Base-by-base conservation (phyloP, 2,797 vertebrate genomes). In the Gallinago solitaria region DNA sequence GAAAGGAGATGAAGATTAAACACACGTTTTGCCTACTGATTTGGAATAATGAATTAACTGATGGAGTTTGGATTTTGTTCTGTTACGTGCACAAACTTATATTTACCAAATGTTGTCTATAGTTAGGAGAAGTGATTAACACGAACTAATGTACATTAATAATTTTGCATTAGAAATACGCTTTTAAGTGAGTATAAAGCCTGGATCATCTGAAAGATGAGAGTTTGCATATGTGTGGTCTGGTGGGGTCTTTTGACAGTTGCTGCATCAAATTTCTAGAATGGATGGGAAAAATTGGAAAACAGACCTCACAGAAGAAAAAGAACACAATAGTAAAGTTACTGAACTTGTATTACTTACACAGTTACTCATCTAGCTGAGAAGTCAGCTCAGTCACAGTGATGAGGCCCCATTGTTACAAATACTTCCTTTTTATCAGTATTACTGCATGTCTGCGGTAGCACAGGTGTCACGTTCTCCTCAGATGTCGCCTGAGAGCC, bases 71-170 rank as follows among this genome's bases (percentile, higher is more conserved):
- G 30, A 47, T 25, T 94, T 87, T 89, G n/a, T 86, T 90, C 27
- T 76, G 43, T 90, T 97, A 96, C 92, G 89, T 95, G 95, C 95
- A 90, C 33, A 75, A 83, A 27, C 50, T 83, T 82, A 2, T 69
- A 24, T 88, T 94, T 87, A 43, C 48, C 61, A 75, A 54, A 68
- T 59, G 37, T 45, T 81, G 35, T 54, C 41, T 93, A n/a, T 57
- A 90, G 61, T 73, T 85, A 64, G 11, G 39, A 82, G 30, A 78
- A 70, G 27, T 28, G 16, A 60, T 51, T 71, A 83, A 43, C n/a
- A n/a, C 23, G 61, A 76, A 51, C 41, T 24, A 83, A 33, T 82
- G 93, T 68, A 47, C 6, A 4, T 82, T 48, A 67, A 47, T 67
- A 69, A 56, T 51, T 95, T 95, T 93, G 39, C 65, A 69, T 78